Evolutionary conservation across 2,797 vertebrate species (phyloP), one percentile per base, ranked within the genome.

Genomic region (Cacajao melanocephalus): DNA sequence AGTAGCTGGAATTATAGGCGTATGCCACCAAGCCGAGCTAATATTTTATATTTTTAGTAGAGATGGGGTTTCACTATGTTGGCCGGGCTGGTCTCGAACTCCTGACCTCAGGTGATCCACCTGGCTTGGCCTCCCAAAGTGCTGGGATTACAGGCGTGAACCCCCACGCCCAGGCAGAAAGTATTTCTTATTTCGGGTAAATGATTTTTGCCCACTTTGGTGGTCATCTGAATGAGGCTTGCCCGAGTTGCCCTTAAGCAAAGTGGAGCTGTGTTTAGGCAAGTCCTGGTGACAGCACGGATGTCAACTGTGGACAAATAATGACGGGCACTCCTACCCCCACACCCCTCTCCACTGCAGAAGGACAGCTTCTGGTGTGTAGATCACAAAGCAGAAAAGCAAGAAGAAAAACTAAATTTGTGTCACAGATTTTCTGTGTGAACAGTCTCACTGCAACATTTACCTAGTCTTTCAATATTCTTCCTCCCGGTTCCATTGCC

Each of bases 271-370:
- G 48, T 39, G n/a, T 44, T 46, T 57, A 67, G 70, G 44, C 30
- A 83, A 75, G 12, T 50, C 57, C 72, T 22, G 48, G 28, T 4
- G 81, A 72, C 0, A 33, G 30, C 8, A 61, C 55, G 8, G 44
- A 52, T 28, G 2, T 39, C 15, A 6, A 0, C 28, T 64, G n/a
- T 20, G 39, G 55, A 64, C n/a, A 50, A 17, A 67, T 0, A 9
- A 36, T 1, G 48, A 9, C 1, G 10, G 41, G n/a, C 7, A 2
- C 0, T 1, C 20, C 14, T 10, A 7, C 19, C 36, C 5, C 1
- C 0, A 17, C 2, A n/a, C 30, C 20, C n/a, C 64, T 78, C 44
- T 41, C 67, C 0, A 0, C 30, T 72, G 39, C 57, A 50, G 30
- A 24, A 72, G 48, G 41, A n/a, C 4, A 22, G 30, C n/a, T 64